Evolutionary conservation across 2,888 invertebrate genomes (phyloP).

Genomic region (Drosophila histrio): DNA sequence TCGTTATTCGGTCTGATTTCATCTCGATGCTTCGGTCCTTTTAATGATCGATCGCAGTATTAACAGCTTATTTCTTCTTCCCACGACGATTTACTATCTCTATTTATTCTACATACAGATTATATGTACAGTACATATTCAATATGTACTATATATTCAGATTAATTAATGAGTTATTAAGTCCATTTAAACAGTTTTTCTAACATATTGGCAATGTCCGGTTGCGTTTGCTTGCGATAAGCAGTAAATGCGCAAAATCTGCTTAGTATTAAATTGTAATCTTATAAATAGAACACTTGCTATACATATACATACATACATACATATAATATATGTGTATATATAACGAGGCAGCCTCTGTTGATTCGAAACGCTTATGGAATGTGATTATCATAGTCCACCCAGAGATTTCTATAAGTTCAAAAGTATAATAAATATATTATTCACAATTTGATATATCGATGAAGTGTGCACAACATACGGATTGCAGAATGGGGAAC

Average conservation of each 20-base stretch:
- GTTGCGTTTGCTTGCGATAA: not conserved
- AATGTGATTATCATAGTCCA: conserved; percentile 14
- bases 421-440: not conserved
- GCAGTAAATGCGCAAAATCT: not conserved
- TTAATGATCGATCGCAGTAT: not conserved
- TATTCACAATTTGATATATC: not conserved
- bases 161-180: not conserved
- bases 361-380: conserved; percentile 2
- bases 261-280: not conserved
- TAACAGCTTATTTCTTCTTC: not conserved
- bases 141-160: not conserved
- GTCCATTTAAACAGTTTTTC: not conserved
- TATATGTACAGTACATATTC: not conserved
- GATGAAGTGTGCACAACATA: conserved; percentile 21
- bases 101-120: not conserved
- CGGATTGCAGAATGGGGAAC: conserved; percentile 45
- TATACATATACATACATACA: not conserved
- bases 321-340: not conserved
- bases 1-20: not conserved
- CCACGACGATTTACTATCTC: not conserved
- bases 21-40: not conserved
- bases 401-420: conserved; percentile 45
- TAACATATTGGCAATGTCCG: not conserved
- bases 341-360: not conserved
- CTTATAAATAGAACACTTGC: not conserved